These are phyloP conservation scores for Heliconius sara DNA, from an alignment of 2,888 invertebrate species.

Conservation along the genomic window DNA sequence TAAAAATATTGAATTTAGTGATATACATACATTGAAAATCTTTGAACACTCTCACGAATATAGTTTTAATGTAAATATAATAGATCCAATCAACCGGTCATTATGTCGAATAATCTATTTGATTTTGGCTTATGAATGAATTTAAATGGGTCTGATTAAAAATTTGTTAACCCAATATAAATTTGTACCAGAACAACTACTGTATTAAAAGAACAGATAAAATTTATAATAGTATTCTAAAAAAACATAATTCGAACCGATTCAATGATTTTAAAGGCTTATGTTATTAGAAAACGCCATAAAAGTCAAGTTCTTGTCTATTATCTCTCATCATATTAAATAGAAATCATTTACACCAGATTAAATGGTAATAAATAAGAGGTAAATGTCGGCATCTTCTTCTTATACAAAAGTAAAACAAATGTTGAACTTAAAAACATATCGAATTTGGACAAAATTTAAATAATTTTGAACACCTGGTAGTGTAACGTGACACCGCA, in stretches of 20 bases:
- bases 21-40: no score
- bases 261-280: constrained; percentile 8
- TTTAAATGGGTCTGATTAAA: background rate
- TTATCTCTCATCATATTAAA: constrained; percentile 16
- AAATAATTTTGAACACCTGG: constrained; percentile 60
- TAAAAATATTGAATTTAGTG: no score
- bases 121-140: background rate
- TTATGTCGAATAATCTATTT: no score
- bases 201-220: background rate
- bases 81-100: no score
- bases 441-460: constrained; percentile 47
- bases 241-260: background rate
- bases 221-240: background rate
- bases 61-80: no score
- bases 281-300: constrained; percentile 21
- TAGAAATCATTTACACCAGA: constrained; percentile 29
- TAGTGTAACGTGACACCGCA: constrained; percentile 57
- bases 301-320: constrained; percentile 1
- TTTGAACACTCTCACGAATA: no score
- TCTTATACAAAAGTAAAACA: constrained; percentile 26
- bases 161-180: background rate
- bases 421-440: constrained; percentile 26
- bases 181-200: background rate
- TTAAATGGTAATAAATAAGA: constrained; percentile 27
- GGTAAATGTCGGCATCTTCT: constrained; percentile 27